These are phyloP conservation scores for Onychostoma macrolepis DNA, from an alignment of 2,113 vertebrate species.

Conservation along the genomic window DNA sequence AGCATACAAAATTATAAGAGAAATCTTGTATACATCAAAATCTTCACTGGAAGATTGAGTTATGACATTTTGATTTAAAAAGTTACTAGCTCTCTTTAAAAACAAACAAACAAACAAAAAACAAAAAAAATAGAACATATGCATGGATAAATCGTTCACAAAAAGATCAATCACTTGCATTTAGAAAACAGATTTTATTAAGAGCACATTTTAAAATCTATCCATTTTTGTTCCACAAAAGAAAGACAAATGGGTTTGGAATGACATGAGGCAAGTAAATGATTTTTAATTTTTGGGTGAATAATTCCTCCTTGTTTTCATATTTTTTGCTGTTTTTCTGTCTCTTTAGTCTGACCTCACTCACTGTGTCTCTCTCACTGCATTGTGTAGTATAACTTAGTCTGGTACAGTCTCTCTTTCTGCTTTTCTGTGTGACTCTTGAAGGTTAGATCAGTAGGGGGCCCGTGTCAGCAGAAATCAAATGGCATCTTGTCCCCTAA, in stretches of 20 bases:
- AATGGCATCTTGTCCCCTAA: conserved; percentile 8
- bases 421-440: conserved; percentile 2
- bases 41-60: too few relatives aligned
- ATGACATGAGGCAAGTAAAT: neutral
- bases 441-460: conserved; percentile 16
- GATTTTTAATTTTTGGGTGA: neutral
- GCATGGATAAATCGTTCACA: too few relatives aligned
- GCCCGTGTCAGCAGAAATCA: conserved; percentile 9
- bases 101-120: too few relatives aligned
- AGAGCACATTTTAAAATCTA: neutral
- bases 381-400: neutral
- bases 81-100: neutral
- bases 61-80: too few relatives aligned
- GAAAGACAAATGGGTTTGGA: neutral
- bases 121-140: too few relatives aligned
- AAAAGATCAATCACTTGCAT: neutral
- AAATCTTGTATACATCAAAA: neutral
- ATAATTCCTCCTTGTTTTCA: neutral
- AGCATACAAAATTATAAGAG: neutral
- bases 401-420: neutral
- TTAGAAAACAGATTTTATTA: neutral
- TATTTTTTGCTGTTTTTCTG: neutral
- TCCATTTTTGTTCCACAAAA: neutral
- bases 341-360: neutral
- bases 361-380: neutral